Percentiles rank a stretch among this genome's conserved stretches.
Conservation (phyloP, 2,797 vertebrate species). For the Hypotaenidia philippensis region DNA sequence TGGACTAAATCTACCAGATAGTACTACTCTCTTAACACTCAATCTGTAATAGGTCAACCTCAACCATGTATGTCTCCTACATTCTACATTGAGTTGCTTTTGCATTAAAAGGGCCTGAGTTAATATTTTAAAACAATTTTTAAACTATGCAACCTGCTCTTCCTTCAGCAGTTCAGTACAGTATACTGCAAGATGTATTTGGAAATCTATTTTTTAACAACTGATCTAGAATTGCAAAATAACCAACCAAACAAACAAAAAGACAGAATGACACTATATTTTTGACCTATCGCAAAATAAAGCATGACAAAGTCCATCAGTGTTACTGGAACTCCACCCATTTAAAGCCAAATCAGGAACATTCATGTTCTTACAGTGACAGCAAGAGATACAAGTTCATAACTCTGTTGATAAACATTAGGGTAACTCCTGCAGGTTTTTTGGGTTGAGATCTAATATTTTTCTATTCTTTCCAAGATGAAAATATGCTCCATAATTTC, state of each 20-base stretch:
- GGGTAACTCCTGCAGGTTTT: background rate
- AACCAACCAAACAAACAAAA: background rate
- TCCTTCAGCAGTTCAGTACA: background rate
- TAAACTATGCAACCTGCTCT: background rate
- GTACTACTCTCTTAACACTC: background rate
- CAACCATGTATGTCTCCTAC: background rate
- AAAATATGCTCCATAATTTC: background rate
- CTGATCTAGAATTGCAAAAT: background rate
- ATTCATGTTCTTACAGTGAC: background rate
- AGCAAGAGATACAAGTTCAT: background rate
- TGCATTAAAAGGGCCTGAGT: background rate
- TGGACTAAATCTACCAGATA: background rate
- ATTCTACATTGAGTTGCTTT: background rate
- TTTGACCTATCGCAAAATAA: background rate
- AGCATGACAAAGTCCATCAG: background rate
- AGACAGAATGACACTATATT: background rate
- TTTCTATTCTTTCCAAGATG: background rate
- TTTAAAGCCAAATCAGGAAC: background rate
- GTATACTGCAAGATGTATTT: background rate
- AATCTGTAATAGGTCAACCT: background rate
- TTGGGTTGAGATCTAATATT: background rate
- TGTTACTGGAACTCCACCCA: background rate
- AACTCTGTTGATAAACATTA: background rate
- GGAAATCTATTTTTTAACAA: background rate
- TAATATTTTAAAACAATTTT: background rate